Conservation (phyloP, 2,888 invertebrate species). For the Parascotia fuliginaria region DNA sequence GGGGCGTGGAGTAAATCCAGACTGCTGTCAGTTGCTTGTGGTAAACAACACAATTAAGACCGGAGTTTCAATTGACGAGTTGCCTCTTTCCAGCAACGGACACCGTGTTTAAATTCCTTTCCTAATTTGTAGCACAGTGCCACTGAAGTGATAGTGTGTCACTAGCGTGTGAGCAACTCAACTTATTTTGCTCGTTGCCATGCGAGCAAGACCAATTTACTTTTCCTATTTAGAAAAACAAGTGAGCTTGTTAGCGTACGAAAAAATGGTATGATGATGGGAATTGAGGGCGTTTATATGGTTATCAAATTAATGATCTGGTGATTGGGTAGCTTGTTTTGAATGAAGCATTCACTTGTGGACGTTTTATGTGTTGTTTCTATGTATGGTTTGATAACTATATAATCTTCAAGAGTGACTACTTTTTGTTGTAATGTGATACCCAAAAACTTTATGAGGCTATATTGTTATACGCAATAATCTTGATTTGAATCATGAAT, state of each 20-base stretch:
- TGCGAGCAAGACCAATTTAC: conserved; percentile 41
- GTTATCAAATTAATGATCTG: conserved; percentile 22
- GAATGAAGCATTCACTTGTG: conserved; percentile 16
- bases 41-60: conserved; percentile 74
- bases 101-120: conserved; percentile 13
- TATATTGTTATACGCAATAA: no score
- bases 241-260: conserved; percentile 39
- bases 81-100: conserved; percentile 42
- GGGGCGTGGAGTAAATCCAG: conserved; percentile 59
- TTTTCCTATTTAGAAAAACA: conserved; percentile 47
- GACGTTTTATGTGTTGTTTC: not conserved
- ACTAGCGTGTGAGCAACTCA: conserved; percentile 12
- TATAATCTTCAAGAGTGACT: no score
- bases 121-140: conserved; percentile 29
- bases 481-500: no score
- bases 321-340: conserved; percentile 21
- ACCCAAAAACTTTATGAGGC: no score
- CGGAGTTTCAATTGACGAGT: conserved; percentile 55
- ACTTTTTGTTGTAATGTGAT: no score
- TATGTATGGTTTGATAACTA: not conserved
- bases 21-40: conserved; percentile 53
- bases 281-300: conserved; percentile 15
- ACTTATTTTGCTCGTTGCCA: conserved; percentile 49
- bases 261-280: conserved; percentile 24
- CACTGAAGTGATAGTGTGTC: conserved; percentile 4